These are phyloP conservation scores for Steinernema hermaphroditum DNA, from an alignment of 2,888 invertebrate species.

Conservation along the genomic window DNA sequence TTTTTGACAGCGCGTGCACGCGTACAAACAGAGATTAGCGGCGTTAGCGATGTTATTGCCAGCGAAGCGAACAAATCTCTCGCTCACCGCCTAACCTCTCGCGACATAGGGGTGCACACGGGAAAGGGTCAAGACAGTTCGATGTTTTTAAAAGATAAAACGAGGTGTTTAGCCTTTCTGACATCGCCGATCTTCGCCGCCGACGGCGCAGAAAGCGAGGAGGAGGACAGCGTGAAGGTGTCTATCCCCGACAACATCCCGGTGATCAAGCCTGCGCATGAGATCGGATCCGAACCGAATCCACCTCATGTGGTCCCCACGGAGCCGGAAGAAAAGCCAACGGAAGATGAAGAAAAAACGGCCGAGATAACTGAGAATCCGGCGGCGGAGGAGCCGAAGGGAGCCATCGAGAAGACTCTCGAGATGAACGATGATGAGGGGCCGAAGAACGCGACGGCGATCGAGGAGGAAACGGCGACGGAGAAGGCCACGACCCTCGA, in stretches of 20 bases:
- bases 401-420: constrained; percentile 1
- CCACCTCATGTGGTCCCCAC: not conserved
- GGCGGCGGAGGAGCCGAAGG: not conserved
- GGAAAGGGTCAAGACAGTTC: constrained; percentile 2
- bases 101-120: constrained; percentile 1
- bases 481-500: constrained; percentile 2
- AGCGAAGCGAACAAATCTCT: constrained; percentile 11
- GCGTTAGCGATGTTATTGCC: not conserved
- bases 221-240: not conserved
- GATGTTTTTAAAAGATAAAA: not conserved
- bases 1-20: constrained; percentile 22
- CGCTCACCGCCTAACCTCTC: constrained; percentile 9
- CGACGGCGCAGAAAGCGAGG: too few species aligned
- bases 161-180: not conserved
- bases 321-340: not conserved
- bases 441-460: not conserved
- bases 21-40: constrained; percentile 27
- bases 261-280: constrained; percentile 15
- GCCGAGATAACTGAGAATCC: not conserved
- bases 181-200: constrained; percentile 8
- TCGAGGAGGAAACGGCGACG: not conserved
- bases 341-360: not conserved
- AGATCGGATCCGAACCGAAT: constrained; percentile 19
- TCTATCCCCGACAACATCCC: constrained; percentile 14
- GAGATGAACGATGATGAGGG: not conserved